phyloP scores from a whole-genome alignment of 1,140 invertebrate genomes.

The Phocides pigmalion region DNA sequence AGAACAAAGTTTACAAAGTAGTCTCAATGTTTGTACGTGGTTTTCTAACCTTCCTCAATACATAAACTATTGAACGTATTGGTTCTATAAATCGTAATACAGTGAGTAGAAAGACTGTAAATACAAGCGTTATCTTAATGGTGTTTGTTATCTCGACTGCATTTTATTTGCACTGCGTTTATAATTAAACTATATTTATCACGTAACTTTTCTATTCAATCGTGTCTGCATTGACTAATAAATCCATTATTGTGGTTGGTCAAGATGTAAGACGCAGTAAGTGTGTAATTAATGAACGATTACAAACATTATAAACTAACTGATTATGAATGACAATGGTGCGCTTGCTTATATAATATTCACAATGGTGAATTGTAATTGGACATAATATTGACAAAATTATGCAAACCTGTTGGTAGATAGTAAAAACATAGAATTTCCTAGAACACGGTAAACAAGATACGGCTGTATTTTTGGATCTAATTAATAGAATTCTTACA shows the following conservation, averaged over 20 bases:
- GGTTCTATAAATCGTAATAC: constrained; percentile 18
- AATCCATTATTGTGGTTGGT: constrained; percentile 39
- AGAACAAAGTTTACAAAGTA: constrained; percentile 2
- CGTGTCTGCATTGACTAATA: constrained; percentile 34
- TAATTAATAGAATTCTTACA: too few species aligned
- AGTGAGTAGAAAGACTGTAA: constrained; percentile 15
- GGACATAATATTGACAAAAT: background rate
- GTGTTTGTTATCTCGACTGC: constrained; percentile 20
- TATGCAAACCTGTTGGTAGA: too few species aligned
- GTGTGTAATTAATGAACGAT: constrained; percentile 40
- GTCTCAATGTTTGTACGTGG: constrained; percentile 14
- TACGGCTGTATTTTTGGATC: too few species aligned
- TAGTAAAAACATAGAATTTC: too few species aligned
- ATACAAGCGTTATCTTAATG: constrained; percentile 29
- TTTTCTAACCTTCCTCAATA: constrained; percentile 11
- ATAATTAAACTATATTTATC: constrained; percentile 23
- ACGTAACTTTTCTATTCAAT: constrained; percentile 10
- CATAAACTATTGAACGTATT: constrained; percentile 9
- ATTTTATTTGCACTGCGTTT: constrained; percentile 32
- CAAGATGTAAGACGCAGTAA: constrained; percentile 31
- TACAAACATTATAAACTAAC: constrained; percentile 20
- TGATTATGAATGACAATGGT: background rate
- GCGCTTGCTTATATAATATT: background rate
- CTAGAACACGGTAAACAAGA: too few species aligned
- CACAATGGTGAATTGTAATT: background rate